These are phyloP conservation scores for Carabus problematicus DNA, from an alignment of 2,888 invertebrate species.

Conservation along the genomic window DNA sequence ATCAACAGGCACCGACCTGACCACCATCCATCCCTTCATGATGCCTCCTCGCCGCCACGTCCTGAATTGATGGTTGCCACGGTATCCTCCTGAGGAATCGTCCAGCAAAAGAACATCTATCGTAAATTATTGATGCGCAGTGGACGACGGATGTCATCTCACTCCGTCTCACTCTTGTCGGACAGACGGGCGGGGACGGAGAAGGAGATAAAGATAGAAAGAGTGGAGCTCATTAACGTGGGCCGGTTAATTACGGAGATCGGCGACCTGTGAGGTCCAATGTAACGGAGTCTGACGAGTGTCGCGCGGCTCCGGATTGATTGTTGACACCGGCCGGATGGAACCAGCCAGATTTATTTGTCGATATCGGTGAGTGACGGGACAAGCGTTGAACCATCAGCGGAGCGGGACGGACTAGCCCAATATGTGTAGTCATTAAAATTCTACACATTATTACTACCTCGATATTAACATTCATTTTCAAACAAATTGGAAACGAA, in stretches of 20 bases:
- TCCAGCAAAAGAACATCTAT: conserved; percentile 2
- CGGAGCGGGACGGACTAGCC: conserved; percentile 26
- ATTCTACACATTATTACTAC: neutral
- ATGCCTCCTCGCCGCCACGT: conserved; percentile 15
- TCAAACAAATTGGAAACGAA: too few species aligned
- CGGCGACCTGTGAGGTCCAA: conserved; percentile 23
- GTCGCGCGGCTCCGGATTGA: conserved; percentile 24
- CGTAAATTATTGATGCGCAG: conserved; percentile 23
- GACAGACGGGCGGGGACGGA: neutral
- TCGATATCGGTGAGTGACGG: conserved; percentile 30
- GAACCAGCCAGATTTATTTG: conserved; percentile 24
- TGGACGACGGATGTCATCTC: conserved; percentile 1
- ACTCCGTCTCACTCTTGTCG: conserved; percentile 2
- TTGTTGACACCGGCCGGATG: conserved; percentile 26
- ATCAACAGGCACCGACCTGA: conserved; percentile 9
- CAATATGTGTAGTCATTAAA: neutral
- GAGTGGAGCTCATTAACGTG: conserved; percentile 3
- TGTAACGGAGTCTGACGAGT: neutral
- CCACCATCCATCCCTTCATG: conserved; percentile 38
- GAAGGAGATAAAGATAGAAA: conserved; percentile 3
- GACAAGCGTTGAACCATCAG: neutral
- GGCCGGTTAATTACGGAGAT: conserved; percentile 17
- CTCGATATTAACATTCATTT: neutral
- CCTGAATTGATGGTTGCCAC: conserved; percentile 9
- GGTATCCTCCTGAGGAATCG: conserved; percentile 6